These are phyloP conservation scores for Cettia cetti DNA, from an alignment of 2,113 vertebrate species.

Conservation along the genomic window DNA sequence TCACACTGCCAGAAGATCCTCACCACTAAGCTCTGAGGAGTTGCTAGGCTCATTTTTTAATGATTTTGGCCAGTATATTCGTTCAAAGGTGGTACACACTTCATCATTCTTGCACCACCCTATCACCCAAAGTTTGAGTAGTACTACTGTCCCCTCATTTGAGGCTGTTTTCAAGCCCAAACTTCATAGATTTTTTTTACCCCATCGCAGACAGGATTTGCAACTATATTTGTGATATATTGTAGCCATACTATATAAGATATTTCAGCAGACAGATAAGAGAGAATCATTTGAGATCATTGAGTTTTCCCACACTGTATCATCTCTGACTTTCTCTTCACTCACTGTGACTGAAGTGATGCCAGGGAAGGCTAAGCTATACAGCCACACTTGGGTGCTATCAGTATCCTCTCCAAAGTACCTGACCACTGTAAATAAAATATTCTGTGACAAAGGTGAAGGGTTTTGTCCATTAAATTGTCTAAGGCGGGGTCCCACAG, in stretches of 20 bases:
- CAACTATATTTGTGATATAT: background rate
- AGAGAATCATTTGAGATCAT: background rate
- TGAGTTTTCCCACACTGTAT: background rate
- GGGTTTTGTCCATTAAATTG: background rate
- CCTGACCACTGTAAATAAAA: background rate
- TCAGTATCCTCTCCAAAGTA: background rate
- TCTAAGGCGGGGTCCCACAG: background rate
- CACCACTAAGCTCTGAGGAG: background rate
- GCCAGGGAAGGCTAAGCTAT: background rate
- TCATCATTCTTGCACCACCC: background rate
- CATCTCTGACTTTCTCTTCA: background rate
- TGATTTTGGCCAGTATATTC: background rate
- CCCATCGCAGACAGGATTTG: background rate
- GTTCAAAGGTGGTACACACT: background rate
- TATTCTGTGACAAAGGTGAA: background rate
- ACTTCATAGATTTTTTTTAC: background rate
- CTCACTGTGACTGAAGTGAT: background rate
- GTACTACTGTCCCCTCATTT: background rate
- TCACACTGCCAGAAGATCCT: background rate
- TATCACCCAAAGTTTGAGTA: background rate
- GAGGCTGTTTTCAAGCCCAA: background rate
- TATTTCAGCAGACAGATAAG: background rate
- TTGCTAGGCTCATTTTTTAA: background rate
- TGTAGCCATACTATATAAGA: background rate
- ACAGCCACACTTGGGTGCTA: background rate